Conservation (phyloP, 2,113 vertebrate genomes). For the Panurus biarmicus region DNA sequence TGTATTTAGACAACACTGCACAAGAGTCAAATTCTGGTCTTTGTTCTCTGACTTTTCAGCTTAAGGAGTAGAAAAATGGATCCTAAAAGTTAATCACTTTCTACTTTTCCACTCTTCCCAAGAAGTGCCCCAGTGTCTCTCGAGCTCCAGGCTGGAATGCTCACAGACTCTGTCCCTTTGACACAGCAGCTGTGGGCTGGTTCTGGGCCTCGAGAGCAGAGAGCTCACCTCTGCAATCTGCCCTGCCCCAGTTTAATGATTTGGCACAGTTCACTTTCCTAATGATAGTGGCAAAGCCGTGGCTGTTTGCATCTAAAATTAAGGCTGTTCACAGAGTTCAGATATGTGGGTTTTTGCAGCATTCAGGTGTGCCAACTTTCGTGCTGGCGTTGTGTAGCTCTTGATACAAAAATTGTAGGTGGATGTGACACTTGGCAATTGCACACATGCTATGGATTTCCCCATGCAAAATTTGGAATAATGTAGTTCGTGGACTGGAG, state of each 20-base stretch:
- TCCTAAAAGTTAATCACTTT: background rate
- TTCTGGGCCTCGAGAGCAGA: background rate
- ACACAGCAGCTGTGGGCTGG: background rate
- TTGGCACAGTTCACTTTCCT: background rate
- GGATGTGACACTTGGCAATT: background rate
- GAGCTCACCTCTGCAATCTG: background rate
- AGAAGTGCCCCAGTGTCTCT: background rate
- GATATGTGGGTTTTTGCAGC: background rate
- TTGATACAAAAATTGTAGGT: background rate
- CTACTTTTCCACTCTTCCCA: background rate
- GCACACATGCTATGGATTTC: background rate
- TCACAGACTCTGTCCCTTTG: fast-evolving
- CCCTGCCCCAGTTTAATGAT: background rate
- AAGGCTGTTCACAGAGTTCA: background rate
- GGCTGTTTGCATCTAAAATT: background rate
- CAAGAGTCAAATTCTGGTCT: background rate
- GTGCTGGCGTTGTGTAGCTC: background rate
- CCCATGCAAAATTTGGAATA: background rate
- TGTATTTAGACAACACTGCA: background rate
- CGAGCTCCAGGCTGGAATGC: fast-evolving
- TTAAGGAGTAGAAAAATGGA: background rate
- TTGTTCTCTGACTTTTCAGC: background rate
- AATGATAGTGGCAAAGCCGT: background rate
- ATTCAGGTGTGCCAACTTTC: background rate
- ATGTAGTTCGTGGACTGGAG: background rate